phyloP scores from a whole-genome alignment of 2,113 vertebrate species.

The Tenrec ecaudatus region DNA sequence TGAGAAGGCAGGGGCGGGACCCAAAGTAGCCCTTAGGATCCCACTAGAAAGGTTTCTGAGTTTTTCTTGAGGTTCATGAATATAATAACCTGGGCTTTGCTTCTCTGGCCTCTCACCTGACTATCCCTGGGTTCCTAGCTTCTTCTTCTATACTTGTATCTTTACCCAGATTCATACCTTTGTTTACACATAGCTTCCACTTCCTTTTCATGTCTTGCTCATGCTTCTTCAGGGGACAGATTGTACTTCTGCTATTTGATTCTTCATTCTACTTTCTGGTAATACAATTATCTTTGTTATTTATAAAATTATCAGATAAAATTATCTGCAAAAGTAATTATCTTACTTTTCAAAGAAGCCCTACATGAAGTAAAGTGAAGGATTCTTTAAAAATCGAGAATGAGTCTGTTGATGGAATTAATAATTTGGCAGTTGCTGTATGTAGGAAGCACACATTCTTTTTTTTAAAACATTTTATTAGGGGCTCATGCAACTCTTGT shows the following conservation, averaged over 20 bases:
- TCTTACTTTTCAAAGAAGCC: not conserved
- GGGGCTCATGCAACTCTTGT: no score
- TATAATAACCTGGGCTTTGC: no score
- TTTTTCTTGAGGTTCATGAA: not conserved
- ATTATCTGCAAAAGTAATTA: not conserved
- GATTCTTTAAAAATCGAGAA: not conserved
- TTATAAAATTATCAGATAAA: no score
- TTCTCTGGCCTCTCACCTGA: not conserved
- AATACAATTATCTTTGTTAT: not conserved
- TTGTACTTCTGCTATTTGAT: not conserved
- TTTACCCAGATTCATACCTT: rapidly evolving
- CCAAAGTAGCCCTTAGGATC: not conserved
- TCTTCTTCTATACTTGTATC: rapidly evolving
- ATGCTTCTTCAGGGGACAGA: not conserved
- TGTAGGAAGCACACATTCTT: not conserved
- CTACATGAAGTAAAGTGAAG: not conserved
- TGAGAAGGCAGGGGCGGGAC: not conserved
- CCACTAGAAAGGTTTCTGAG: not conserved
- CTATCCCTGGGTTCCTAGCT: not conserved
- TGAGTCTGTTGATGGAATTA: not conserved
- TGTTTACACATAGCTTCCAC: not conserved
- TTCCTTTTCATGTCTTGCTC: not conserved
- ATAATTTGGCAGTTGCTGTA: not conserved
- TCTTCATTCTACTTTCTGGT: not conserved
- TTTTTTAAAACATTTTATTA: no score